Conservation (phyloP, 2,888 invertebrate genomes). For the Corythucha ciliata region DNA sequence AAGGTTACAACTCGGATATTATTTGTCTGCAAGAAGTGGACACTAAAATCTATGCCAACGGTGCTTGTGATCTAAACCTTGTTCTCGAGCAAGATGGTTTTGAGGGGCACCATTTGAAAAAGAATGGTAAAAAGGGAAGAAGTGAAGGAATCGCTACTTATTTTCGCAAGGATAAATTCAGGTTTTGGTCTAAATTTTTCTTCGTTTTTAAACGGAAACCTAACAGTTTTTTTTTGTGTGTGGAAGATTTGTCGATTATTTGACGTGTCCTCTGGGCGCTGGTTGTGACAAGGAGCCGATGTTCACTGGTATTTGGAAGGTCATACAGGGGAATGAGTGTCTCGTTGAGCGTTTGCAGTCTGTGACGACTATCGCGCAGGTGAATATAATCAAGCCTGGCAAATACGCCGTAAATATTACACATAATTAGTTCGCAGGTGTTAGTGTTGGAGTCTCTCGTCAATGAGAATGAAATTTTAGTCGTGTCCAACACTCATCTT, state of each 20-base stretch:
- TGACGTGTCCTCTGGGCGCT: slow-evolving; percentile 45
- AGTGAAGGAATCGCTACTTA: too few relatives aligned
- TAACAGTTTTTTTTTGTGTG: neutral
- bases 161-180: slow-evolving; percentile 54
- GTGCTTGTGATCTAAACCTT: too few relatives aligned
- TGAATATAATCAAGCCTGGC: neutral
- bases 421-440: slow-evolving; percentile 15
- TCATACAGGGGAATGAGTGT: slow-evolving; percentile 50
- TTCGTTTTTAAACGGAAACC: too few relatives aligned
- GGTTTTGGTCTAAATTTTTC: slow-evolving; percentile 41
- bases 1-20: slow-evolving; percentile 85
- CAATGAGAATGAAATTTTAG: slow-evolving; percentile 49
- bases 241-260: slow-evolving; percentile 15
- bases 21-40: slow-evolving; percentile 68
- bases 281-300: slow-evolving; percentile 47
- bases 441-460: slow-evolving; percentile 36
- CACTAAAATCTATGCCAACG: slow-evolving; percentile 2
- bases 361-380: slow-evolving; percentile 54
- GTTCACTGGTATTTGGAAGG: slow-evolving; percentile 52
- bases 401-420: neutral
- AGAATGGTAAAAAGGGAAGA: too few relatives aligned
- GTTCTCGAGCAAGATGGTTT: too few relatives aligned
- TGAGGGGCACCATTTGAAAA: too few relatives aligned
- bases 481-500: slow-evolving; percentile 81
- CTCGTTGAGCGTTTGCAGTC: slow-evolving; percentile 37